A percentile compares a stretch with the other conserved stretches of the same genome.
These are phyloP conservation scores for Amphiura filiformis DNA, from an alignment of 35 echinoderm and acorn worm genomes.

Conservation along the genomic window DNA sequence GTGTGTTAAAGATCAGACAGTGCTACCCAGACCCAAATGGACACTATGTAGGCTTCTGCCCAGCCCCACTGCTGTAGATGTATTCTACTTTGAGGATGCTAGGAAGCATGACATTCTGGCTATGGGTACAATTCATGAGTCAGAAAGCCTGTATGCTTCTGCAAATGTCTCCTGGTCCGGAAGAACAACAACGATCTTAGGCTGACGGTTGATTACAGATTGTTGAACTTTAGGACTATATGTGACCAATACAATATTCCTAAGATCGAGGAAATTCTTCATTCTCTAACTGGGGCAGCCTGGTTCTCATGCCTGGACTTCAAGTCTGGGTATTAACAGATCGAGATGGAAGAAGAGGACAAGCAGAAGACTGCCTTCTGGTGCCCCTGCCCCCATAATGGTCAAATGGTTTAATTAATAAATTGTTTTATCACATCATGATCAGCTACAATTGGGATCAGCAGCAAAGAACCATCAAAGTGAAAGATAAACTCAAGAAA, in stretches of 20 bases:
- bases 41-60: too few species aligned
- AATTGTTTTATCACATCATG: too few species aligned
- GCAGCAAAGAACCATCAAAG: too few species aligned
- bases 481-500: too few species aligned
- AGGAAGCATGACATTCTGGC: constrained; percentile 36
- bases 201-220: constrained; percentile 56
- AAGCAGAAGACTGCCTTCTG: constrained; percentile 56
- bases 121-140: constrained; percentile 50
- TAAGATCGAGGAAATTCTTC: constrained; percentile 55
- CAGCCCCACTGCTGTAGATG: too few species aligned
- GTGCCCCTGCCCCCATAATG: too few species aligned
- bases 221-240: constrained; percentile 52
- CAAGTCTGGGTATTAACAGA: constrained; percentile 70
- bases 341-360: constrained; percentile 56
- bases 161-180: constrained; percentile 36
- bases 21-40: too few species aligned
- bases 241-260: constrained; percentile 63
- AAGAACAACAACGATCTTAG: constrained; percentile 56
- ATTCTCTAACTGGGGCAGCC: constrained; percentile 41
- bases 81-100: constrained; percentile 38
- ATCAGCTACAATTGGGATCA: too few species aligned
- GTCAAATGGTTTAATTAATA: too few species aligned
- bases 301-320: constrained; percentile 65
- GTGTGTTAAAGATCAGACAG: too few species aligned
- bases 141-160: constrained; percentile 43